These are phyloP conservation scores for Marmota flaviventris DNA, from an alignment of 2,113 vertebrate species.

Conservation along the genomic window DNA sequence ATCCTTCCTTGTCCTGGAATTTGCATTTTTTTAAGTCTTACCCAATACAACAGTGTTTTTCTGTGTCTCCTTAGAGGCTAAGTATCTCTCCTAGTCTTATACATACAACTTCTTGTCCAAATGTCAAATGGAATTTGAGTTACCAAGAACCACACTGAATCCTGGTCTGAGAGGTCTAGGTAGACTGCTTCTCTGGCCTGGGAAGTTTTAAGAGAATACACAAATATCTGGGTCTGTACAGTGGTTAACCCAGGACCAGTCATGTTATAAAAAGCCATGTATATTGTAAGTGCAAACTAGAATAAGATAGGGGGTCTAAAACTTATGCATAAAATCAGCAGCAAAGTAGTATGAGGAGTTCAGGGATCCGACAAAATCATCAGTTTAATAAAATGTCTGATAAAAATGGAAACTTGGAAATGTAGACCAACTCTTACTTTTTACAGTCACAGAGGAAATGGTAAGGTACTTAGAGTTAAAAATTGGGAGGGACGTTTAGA, in stretches of 20 bases:
- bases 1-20: not conserved
- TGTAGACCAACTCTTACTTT: not conserved
- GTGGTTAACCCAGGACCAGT: not conserved
- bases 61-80: not conserved
- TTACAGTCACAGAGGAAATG: not conserved
- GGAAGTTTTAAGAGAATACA: not conserved
- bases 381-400: not conserved
- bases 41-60: not conserved
- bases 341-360: not conserved
- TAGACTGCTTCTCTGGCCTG: not conserved
- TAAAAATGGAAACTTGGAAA: not conserved
- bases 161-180: not conserved
- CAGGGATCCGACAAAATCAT: not conserved
- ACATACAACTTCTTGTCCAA: not conserved
- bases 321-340: not conserved
- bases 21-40: too few relatives aligned
- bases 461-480: not conserved
- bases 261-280: not conserved
- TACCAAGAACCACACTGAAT: not conserved
- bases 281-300: not conserved
- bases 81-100: not conserved
- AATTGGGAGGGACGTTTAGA: not conserved
- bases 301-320: not conserved
- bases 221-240: not conserved
- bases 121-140: not conserved